Evolutionary conservation across 2,113 vertebrate species (phyloP).

Genomic region (Myodes glareolus): DNA sequence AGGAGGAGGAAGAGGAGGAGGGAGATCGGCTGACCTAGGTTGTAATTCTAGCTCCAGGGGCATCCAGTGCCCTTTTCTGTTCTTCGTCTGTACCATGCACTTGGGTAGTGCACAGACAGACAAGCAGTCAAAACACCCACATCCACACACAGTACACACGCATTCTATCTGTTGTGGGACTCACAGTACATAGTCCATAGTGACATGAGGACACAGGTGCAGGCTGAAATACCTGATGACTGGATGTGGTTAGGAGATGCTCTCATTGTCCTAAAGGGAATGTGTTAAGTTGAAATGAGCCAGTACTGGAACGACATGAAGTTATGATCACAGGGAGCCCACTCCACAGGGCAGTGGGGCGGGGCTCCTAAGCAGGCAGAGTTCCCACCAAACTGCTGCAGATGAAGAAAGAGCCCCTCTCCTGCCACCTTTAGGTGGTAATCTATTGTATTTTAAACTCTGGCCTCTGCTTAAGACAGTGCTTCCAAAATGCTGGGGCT

Average conservation of each 20-base stretch:
- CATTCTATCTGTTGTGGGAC: neutral
- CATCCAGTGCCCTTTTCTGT: neutral
- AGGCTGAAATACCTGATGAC: neutral
- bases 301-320: neutral
- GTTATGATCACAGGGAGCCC: too few relatives aligned
- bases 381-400: neutral
- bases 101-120: neutral
- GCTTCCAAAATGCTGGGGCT: constrained; percentile 15
- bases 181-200: neutral
- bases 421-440: constrained; percentile 54
- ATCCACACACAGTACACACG: neutral
- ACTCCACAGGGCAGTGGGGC: neutral
- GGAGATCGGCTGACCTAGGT: neutral
- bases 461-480: neutral
- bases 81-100: neutral
- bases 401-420: neutral
- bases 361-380: too few relatives aligned
- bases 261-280: neutral
- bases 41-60: neutral
- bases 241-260: neutral
- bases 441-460: constrained; percentile 50
- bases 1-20: too few relatives aligned
- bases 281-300: neutral
- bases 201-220: neutral
- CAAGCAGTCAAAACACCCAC: neutral